A percentile compares a stretch with the other conserved stretches of the same genome.
Evolutionary conservation across 2,797 vertebrate genomes (phyloP).

Genomic region (Peromyscus attwateri): DNA sequence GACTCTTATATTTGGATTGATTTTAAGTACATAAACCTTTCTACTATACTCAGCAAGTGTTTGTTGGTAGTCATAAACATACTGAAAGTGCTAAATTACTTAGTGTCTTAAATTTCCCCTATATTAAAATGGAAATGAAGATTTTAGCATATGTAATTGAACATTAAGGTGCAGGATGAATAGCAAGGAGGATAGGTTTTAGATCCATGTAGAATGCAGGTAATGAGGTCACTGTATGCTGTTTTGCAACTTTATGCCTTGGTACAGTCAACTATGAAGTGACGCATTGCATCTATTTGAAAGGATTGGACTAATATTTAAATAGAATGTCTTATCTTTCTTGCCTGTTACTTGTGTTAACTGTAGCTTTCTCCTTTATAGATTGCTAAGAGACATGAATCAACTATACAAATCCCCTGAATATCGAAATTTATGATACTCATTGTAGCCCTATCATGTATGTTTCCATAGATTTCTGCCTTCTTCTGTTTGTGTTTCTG

Average conservation of each 20-base stretch:
- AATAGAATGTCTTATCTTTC: constrained; percentile 22
- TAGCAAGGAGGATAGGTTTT: background rate
- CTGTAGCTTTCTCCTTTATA: constrained; percentile 16
- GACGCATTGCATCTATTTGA: background rate
- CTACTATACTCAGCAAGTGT: constrained; percentile 6
- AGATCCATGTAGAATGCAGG: background rate
- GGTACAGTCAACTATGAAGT: background rate
- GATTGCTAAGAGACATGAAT: background rate
- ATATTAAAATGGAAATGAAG: constrained; percentile 42
- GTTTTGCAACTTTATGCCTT: background rate
- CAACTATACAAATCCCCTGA: background rate
- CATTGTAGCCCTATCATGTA: background rate
- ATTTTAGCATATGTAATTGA: constrained; percentile 34
- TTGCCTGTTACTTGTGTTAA: background rate
- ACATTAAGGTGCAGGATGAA: background rate
- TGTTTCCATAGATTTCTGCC: background rate
- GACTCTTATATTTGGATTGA: constrained; percentile 17
- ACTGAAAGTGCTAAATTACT: constrained; percentile 38
- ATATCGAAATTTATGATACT: background rate
- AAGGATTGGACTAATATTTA: constrained; percentile 14
- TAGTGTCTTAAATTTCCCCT: constrained; percentile 39
- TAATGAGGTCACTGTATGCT: background rate
- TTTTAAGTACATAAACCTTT: constrained; percentile 47
- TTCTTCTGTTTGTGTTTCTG: background rate
- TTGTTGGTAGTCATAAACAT: constrained; percentile 24